Percentiles rank a stretch among this genome's conserved stretches.
These are phyloP conservation scores for Myioborus melanocephalus DNA, from an alignment of 2,797 vertebrate species.

Conservation along the genomic window DNA sequence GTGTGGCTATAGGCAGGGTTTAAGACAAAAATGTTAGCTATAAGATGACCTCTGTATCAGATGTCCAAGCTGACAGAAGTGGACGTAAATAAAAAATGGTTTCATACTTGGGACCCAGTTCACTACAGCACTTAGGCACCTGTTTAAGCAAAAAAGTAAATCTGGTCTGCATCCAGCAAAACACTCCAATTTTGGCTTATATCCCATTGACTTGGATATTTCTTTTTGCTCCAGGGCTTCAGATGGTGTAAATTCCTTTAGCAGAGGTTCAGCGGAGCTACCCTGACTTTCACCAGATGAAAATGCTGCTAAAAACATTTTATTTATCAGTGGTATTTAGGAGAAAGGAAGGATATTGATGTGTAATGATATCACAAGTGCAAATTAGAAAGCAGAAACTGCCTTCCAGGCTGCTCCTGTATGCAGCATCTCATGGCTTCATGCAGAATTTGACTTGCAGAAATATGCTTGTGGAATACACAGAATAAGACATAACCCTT, in stretches of 20 bases:
- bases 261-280: background rate
- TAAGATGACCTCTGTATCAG: slow-evolving; percentile 40
- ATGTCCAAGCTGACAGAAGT: slow-evolving; percentile 32
- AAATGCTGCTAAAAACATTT: background rate
- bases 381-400: background rate
- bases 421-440: background rate
- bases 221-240: slow-evolving; percentile 9
- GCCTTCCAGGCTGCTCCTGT: background rate
- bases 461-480: background rate
- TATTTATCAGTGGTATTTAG: background rate
- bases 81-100: slow-evolving; percentile 26
- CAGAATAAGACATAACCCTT: background rate
- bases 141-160: slow-evolving; percentile 36
- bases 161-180: slow-evolving; percentile 40
- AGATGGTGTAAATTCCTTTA: slow-evolving; percentile 17
- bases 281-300: background rate
- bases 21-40: slow-evolving; percentile 44
- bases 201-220: background rate
- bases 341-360: background rate
- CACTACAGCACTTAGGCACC: slow-evolving; percentile 13
- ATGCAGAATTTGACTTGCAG: background rate
- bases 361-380: background rate
- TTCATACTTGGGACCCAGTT: background rate
- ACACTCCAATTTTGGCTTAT: slow-evolving; percentile 27
- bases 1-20: slow-evolving; percentile 4